Conservation (phyloP, 2,113 vertebrate species). For the Amblyornis subalaris region DNA sequence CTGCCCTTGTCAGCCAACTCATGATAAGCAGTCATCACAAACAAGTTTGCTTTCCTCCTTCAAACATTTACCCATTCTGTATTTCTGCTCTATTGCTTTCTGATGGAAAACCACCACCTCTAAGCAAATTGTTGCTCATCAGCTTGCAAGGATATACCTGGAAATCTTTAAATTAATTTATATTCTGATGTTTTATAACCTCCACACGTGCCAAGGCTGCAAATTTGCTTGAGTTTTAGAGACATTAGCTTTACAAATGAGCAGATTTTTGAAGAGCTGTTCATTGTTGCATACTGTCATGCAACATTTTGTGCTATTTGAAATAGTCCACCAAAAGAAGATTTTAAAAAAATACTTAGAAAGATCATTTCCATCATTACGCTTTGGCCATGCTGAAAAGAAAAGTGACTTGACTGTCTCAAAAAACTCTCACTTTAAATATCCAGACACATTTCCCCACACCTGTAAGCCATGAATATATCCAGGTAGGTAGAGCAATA, state of each 20-base stretch:
- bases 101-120: not conserved
- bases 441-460: not conserved
- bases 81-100: not conserved
- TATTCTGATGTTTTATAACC: not conserved
- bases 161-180: not conserved
- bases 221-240: not conserved
- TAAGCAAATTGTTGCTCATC: not conserved
- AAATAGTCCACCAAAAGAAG: not conserved
- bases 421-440: not conserved
- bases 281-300: not conserved
- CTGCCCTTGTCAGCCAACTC: not conserved
- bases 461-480: not conserved
- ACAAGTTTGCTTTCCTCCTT: not conserved
- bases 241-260: not conserved
- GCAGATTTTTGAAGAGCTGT: not conserved
- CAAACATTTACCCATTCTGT: slow-evolving; percentile 6
- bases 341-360: not conserved
- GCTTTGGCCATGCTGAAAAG: not conserved
- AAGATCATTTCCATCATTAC: not conserved
- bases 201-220: fast-evolving
- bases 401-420: not conserved
- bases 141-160: not conserved
- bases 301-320: not conserved
- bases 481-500: not conserved
- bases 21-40: not conserved